These are phyloP conservation scores for Hiodon tergisus DNA, from an alignment of 2,113 vertebrate species.

Conservation along the genomic window DNA sequence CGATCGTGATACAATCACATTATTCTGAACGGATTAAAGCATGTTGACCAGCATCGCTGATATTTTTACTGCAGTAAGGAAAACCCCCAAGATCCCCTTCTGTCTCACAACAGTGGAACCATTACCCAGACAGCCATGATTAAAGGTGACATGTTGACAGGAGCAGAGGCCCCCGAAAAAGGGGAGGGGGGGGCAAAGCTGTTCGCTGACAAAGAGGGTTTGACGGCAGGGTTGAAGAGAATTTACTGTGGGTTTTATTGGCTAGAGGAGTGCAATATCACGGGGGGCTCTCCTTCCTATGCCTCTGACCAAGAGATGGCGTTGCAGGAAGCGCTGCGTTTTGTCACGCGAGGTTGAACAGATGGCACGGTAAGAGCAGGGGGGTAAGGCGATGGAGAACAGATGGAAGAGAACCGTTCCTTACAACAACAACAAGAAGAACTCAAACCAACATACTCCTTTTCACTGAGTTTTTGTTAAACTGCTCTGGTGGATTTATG, in stretches of 20 bases:
- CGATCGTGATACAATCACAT: too few relatives aligned
- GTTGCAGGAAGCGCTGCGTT: constrained; percentile 46
- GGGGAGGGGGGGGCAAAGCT: constrained; percentile 37
- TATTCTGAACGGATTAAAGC: too few relatives aligned
- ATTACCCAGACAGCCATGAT: constrained; percentile 41
- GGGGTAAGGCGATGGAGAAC: constrained; percentile 50
- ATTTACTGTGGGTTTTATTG: constrained; percentile 62
- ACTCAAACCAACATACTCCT: too few relatives aligned
- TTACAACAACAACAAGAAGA: not conserved
- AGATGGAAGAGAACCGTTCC: constrained; percentile 55
- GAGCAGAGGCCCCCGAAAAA: constrained; percentile 48
- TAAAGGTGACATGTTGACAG: constrained; percentile 42
- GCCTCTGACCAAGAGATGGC: constrained; percentile 50
- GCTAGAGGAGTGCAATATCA: constrained; percentile 54
- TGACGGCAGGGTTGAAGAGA: constrained; percentile 50
- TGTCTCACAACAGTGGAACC: not conserved
- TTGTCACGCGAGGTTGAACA: constrained; percentile 56
- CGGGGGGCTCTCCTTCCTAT: constrained; percentile 40
- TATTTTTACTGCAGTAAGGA: too few relatives aligned
- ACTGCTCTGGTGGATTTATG: too few relatives aligned
- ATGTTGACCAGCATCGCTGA: too few relatives aligned
- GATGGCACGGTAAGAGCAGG: constrained; percentile 51
- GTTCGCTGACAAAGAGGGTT: constrained; percentile 63
- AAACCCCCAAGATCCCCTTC: not conserved
- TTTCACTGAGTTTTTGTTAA: too few relatives aligned